Evolutionary conservation across 2,888 invertebrate species (phyloP).

Genomic region (Meganola albula): DNA sequence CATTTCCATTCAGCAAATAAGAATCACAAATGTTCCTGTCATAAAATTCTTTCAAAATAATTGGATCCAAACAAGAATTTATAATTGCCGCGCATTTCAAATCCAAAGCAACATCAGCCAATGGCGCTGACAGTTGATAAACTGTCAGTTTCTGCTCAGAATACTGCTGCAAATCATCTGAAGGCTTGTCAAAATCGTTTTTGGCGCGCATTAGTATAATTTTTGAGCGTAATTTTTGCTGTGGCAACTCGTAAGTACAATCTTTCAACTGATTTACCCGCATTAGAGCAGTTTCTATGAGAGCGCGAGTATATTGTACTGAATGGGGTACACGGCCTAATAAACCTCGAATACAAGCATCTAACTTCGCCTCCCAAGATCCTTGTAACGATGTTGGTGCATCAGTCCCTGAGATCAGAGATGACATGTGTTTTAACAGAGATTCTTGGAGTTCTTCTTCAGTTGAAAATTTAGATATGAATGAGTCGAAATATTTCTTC

Average conservation of each 20-base stretch:
- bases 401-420: conserved; percentile 30
- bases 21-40: conserved; percentile 36
- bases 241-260: conserved; percentile 13
- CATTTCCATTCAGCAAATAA: conserved; percentile 17
- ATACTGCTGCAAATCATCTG: conserved; percentile 5
- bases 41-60: conserved; percentile 28
- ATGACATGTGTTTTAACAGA: conserved; percentile 33
- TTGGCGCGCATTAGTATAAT: conserved; percentile 27
- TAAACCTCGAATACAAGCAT: conserved; percentile 26
- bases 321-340: conserved; percentile 34
- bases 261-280: conserved; percentile 25
- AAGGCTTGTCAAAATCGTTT: neutral
- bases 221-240: conserved; percentile 27
- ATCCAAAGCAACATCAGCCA: conserved; percentile 30
- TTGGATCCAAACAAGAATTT: conserved; percentile 30
- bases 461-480: conserved; percentile 18
- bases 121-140: conserved; percentile 27
- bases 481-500: conserved; percentile 22
- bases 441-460: conserved; percentile 31
- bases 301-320: conserved; percentile 33
- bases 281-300: conserved; percentile 34
- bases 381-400: no score
- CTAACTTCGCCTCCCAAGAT: conserved; percentile 40
- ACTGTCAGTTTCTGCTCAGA: conserved; percentile 16
- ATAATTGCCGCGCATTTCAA: conserved; percentile 33